Percentiles rank a stretch among this genome's conserved stretches.
These are phyloP conservation scores for Odontesthes bonariensis DNA, from an alignment of 2,113 vertebrate species.

Conservation along the genomic window DNA sequence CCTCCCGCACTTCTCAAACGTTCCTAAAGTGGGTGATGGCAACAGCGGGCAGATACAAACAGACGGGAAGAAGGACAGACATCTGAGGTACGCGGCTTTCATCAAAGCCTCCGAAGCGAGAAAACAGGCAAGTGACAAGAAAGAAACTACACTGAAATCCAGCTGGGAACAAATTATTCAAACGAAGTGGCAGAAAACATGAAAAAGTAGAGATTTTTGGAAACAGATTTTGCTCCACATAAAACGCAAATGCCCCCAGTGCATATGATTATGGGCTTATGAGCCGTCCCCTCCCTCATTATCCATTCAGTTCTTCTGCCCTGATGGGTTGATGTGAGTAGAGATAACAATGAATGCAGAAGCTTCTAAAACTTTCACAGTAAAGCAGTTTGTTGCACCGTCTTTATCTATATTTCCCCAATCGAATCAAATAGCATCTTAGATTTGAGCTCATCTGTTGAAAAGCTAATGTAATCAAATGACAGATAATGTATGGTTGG, in stretches of 20 bases:
- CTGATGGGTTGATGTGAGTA: conserved; percentile 49
- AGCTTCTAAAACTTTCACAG: conserved; percentile 30
- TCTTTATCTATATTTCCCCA: background rate
- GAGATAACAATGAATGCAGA: conserved; percentile 55
- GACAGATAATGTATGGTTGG: background rate
- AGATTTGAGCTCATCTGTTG: background rate
- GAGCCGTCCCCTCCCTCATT: conserved; percentile 49
- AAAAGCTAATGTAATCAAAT: background rate
- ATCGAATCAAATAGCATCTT: background rate
- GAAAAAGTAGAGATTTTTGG: conserved; percentile 36
- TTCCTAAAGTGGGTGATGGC: background rate
- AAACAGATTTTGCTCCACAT: conserved; percentile 53
- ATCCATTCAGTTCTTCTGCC: conserved; percentile 51
- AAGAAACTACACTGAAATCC: conserved; percentile 42
- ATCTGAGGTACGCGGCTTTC: conserved; percentile 20
- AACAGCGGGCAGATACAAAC: conserved; percentile 10
- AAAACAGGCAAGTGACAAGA: conserved; percentile 32
- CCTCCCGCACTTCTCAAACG: conserved; percentile 7
- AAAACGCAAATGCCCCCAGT: conserved; percentile 57
- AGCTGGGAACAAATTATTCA: conserved; percentile 54
- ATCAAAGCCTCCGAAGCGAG: conserved; percentile 10
- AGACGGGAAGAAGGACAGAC: conserved; percentile 24
- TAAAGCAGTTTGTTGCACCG: background rate
- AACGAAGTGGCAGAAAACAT: conserved; percentile 34
- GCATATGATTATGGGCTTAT: conserved; percentile 58